These are phyloP conservation scores for Sialia sialis DNA, from an alignment of 2,113 vertebrate species.

Conservation along the genomic window DNA sequence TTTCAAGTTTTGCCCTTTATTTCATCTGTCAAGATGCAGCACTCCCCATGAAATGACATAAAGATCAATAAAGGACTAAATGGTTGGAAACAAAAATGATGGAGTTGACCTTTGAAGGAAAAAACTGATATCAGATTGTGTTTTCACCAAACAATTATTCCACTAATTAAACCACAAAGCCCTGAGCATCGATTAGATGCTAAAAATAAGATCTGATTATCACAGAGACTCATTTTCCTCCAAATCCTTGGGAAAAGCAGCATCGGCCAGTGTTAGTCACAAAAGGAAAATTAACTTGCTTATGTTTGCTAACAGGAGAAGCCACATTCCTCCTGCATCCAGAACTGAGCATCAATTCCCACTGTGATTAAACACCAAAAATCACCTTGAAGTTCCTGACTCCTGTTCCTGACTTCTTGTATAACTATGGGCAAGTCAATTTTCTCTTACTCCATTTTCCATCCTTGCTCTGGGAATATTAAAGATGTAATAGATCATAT, in stretches of 20 bases:
- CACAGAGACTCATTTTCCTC: slow-evolving; percentile 40
- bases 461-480: not conserved
- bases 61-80: slow-evolving; percentile 54
- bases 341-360: not conserved
- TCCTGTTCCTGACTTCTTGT: not conserved
- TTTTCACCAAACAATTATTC: slow-evolving; percentile 49
- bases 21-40: not conserved
- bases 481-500: not conserved
- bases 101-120: slow-evolving; percentile 35
- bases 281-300: not conserved
- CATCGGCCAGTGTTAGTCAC: not conserved
- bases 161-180: slow-evolving; percentile 69
- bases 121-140: slow-evolving; percentile 38
- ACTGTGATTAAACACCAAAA: not conserved
- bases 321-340: not conserved
- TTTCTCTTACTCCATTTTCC: not conserved
- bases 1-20: slow-evolving; percentile 6
- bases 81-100: slow-evolving; percentile 35
- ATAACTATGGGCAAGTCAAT: not conserved
- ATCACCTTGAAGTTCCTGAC: not conserved
- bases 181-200: slow-evolving; percentile 55
- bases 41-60: not conserved
- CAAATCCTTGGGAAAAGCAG: slow-evolving; percentile 27
- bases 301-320: not conserved
- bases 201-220: slow-evolving; percentile 68